Evolutionary conservation across 1,140 invertebrate genomes (phyloP).

Genomic region (Heliothis virescens): DNA sequence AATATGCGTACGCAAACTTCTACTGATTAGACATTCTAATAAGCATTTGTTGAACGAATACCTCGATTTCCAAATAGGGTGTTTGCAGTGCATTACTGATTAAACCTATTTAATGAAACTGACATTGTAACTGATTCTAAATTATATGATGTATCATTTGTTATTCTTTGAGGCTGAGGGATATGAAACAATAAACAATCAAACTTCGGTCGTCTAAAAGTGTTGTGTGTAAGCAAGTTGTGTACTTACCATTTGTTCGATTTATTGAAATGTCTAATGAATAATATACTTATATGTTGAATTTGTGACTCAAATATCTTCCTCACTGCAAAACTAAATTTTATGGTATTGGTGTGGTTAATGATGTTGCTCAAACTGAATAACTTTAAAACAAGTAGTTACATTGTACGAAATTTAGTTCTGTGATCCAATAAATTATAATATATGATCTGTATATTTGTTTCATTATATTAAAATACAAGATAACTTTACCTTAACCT

Average conservation of each 20-base stretch:
- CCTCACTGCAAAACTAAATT: slow-evolving; percentile 58
- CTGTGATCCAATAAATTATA: slow-evolving; percentile 81
- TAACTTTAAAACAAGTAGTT: slow-evolving; percentile 77
- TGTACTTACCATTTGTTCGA: slow-evolving; percentile 42
- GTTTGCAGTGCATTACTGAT: slow-evolving; percentile 60
- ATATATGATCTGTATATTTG: slow-evolving; percentile 65
- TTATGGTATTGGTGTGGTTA: slow-evolving; percentile 70
- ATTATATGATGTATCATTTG: slow-evolving; percentile 19
- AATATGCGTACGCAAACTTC: neutral
- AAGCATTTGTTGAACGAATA: neutral
- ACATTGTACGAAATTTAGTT: slow-evolving; percentile 80
- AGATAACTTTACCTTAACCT: too few species aligned
- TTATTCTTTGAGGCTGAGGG: slow-evolving; percentile 46
- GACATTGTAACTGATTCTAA: slow-evolving; percentile 38
- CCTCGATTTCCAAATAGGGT: slow-evolving; percentile 49
- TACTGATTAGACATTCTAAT: slow-evolving; percentile 8
- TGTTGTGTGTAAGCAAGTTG: slow-evolving; percentile 41
- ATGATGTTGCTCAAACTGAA: slow-evolving; percentile 81
- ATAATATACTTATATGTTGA: slow-evolving; percentile 34
- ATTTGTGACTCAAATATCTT: slow-evolving; percentile 50
- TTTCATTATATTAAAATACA: slow-evolving; percentile 57
- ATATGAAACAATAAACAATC: neutral
- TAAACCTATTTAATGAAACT: slow-evolving; percentile 27
- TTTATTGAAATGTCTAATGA: slow-evolving; percentile 46
- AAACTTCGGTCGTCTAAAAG: slow-evolving; percentile 16